Evolutionary conservation across 2,888 invertebrate genomes (phyloP).

Genomic region (Tuberolachnus salignus): DNA sequence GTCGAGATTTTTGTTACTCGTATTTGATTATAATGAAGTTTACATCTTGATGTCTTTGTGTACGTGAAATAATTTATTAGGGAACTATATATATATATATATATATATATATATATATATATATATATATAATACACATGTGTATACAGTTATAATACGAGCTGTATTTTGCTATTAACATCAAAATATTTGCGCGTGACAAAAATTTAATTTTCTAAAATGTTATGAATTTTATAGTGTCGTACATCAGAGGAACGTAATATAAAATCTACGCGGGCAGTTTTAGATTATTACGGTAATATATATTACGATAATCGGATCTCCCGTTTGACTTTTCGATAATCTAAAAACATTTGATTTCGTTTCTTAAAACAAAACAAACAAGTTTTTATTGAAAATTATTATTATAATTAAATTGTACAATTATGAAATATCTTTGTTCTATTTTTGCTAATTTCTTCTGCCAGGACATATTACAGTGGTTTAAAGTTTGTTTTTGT

Average conservation of each 20-base stretch:
- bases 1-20: slow-evolving; percentile 1
- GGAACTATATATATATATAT: no score
- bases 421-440: neutral
- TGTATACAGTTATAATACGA: neutral
- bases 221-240: neutral
- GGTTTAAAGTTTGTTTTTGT: neutral
- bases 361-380: no score
- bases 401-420: no score
- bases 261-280: neutral
- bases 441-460: neutral
- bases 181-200: slow-evolving; percentile 40
- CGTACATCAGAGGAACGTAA: neutral
- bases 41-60: neutral
- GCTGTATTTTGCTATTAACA: neutral
- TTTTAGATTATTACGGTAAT: neutral
- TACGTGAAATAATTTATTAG: slow-evolving; percentile 20
- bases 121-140: neutral
- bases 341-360: no score
- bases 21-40: neutral
- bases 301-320: no score
- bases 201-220: slow-evolving; percentile 8
- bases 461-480: neutral
- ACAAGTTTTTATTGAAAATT: no score
- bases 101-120: no score
- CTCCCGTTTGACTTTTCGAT: no score